Evolutionary conservation across 2,888 invertebrate genomes (phyloP), one percentile per base, ranked within the genome.

Genomic region (Hermodice carunculata): DNA sequence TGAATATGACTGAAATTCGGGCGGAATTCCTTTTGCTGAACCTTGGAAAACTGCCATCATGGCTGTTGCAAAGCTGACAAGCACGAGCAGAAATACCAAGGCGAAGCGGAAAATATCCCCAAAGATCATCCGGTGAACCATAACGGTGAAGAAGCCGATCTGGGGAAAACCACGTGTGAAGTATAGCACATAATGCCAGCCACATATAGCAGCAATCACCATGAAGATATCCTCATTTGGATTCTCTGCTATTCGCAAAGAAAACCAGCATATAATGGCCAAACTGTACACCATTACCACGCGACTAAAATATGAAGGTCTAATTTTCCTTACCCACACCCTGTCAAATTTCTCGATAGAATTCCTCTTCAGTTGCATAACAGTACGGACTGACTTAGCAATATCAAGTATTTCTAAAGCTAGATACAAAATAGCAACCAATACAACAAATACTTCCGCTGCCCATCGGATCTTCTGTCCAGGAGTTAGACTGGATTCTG

Each of bases 91-190:
- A n/a, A 59, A 48, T 19, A 32, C 32, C 11, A 59, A 6, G 28
- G 19, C 43, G 37, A 59, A 59, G 26, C 49, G 46, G 11, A 59
- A 17, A 5, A 59, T n/a, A 31, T 59, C 59, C 22, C 42, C 42
- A n/a, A 59, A 59, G n/a, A 59, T 24, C 26, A 59, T 59, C 8
- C 49, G 48, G 40, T 59, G 59, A 24, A 59, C 37, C 48, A 59
- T 59, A 17, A 37, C 11, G 14, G 48, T 59, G 59, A 59, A 59
- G 49, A 48, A 59, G 24, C 46, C 49, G 3, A 37, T 29, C 3
- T 3, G 3, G 8, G 22, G 24, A 22, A 49, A 31, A 14, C 34
- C 49, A 14, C 34, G 32, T 3, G 34, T 48, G 59, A 59, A 59
- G 37, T 34, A 59, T 8, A 59, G 32, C 17, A 52, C 6, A 19